Base-by-base conservation (phyloP, 2,113 vertebrate species). In the Ascaphus truei region DNA sequence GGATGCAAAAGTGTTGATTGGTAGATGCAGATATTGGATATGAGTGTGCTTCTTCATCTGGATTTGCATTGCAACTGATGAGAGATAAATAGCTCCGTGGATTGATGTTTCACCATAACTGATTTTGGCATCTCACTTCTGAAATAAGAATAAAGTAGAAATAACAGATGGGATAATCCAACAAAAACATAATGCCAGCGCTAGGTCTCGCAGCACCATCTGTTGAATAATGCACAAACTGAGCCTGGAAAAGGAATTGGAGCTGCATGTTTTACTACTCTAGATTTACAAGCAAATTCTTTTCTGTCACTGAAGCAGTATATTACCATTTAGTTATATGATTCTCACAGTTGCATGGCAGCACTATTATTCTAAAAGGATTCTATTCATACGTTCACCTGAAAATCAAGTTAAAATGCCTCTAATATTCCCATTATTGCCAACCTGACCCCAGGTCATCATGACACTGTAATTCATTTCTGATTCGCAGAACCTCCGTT, bases 261-360 rank as follows among this genome's bases (percentile, higher is more conserved):
- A 59, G 3, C n/a, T 16, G 9, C 33, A 16, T n/a, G 7, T 20
- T 66, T 66, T 66, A 66, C 30, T 34, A 41, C 50, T 51, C 23
- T 16, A 15, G 36, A 39, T 55, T 66, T 66, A 66, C 50, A 43
- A 55, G 33, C 48, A 27, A 41, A 66, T 55, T 66, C 62, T 34
- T 33, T 18, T 1, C n/a, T 29, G 50, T 30, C 27, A 55, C 31
- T 66, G 62, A 66, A 66, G 47, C 50, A 12, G 23, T 66, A 39
- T 45, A 45, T 20, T 11, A 39, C 33, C 11, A 23, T 55, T 41
- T 18, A 55, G 50, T 66, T 41, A 66, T 51, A 55, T 37, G 36
- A 55, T 11, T 48, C 34, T 30, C 31, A 53, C 62, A 22, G 6
- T 41, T 34, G 22, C 41, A 10, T 23, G 48, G 31, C 26, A 34